Base-by-base conservation (phyloP, 2,113 vertebrate species). In the Climacteris rufus region DNA sequence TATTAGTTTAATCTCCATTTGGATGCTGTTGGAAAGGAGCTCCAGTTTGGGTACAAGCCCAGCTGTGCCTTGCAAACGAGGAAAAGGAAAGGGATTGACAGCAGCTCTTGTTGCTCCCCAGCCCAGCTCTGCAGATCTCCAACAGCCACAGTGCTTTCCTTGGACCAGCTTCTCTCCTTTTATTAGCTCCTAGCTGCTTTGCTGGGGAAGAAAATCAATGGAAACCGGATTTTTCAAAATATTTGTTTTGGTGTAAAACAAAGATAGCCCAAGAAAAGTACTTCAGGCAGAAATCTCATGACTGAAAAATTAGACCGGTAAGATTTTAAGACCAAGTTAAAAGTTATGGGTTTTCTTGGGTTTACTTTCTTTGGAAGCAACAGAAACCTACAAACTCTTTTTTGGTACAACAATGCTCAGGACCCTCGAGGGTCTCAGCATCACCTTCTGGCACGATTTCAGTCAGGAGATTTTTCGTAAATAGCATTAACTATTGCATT, bases 141-240 rank as follows among this genome's bases (percentile, higher is more conserved):
- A 93, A 37, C 75, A 90, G 94, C 94, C 97, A 79, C 94, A 86
- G 45, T 94, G 96, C 96, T 98, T 98, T 98, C 96, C 92, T 98
- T 97, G 97, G 97, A 97, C 21, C 69, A 81, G 86, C 39, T 83
- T 71, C 35, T 7, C 27, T 94, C 83, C 87, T 98, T 98, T 98
- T 97, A 98, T 97, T 96, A 98, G 97, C 84, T 95, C 94, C 94
- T 74, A 64, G 94, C 92, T 98, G 94, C 97, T 97, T 97, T 97
- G 78, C 96, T 96, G 97, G 83, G 96, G 96, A 97, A 81, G 45
- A 76, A 96, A 96, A 96, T 94, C 94, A 96, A 94, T 94, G 97
- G 97, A 98, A 98, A 98, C 83, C 81, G 93, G 96, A 96, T 84
- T 97, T 96, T 94, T 65, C 75, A 18, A 96, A 96, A 97, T 94